Percentiles rank a stretch among this genome's conserved stretches.
Evolutionary conservation across 2,797 vertebrate species (phyloP).

Genomic region (Gallirallus australis): DNA sequence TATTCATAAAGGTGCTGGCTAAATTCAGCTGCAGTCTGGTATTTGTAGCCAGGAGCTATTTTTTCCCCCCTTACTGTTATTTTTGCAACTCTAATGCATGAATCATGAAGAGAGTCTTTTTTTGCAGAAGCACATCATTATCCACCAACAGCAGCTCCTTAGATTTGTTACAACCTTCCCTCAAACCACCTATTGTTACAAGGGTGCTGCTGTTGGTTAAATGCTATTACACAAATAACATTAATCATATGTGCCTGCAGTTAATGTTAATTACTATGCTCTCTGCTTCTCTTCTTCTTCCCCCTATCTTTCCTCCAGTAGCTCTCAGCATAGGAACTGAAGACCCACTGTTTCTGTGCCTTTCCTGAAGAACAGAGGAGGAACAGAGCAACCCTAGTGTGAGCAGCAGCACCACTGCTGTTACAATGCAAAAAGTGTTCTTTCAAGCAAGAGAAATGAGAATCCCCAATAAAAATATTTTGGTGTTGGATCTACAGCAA

Average conservation of each 20-base stretch:
- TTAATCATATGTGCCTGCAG: constrained; percentile 35
- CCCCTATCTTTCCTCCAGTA: not conserved
- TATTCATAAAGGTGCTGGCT: constrained; percentile 1
- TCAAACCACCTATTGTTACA: constrained; percentile 31
- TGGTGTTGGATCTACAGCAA: not conserved
- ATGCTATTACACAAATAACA: constrained; percentile 50
- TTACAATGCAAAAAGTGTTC: not conserved
- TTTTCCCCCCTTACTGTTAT: not conserved
- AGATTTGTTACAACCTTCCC: constrained; percentile 27
- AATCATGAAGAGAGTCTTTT: constrained; percentile 11
- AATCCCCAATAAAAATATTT: not conserved
- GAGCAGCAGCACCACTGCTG: not conserved
- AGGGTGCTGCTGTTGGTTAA: constrained; percentile 40
- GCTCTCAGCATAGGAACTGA: not conserved
- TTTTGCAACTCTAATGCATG: constrained; percentile 14
- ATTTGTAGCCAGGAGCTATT: constrained; percentile 1
- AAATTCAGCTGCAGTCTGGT: constrained; percentile 10
- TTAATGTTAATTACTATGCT: constrained; percentile 28
- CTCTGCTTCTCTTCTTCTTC: not conserved
- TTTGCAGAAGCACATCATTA: not conserved
- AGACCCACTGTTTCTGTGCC: not conserved
- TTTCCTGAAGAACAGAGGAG: not conserved
- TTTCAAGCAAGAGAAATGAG: not conserved
- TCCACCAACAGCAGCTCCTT: not conserved
- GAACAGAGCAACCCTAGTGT: not conserved